Percentiles rank a stretch among this genome's conserved stretches.
Evolutionary conservation across 2,888 invertebrate species (phyloP).

Genomic region (Yponomeuta evonymella): DNA sequence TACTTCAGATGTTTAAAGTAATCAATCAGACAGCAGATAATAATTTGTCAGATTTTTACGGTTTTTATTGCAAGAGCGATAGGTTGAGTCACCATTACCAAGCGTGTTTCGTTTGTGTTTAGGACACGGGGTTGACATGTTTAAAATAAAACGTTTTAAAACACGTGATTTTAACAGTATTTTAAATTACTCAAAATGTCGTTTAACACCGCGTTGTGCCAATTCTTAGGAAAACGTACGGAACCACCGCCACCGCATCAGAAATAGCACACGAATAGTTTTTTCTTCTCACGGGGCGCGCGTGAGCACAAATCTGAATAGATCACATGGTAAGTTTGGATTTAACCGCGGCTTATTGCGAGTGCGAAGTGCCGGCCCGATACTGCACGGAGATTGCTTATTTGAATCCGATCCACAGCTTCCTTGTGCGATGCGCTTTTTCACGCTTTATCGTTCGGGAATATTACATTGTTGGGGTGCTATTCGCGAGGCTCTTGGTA

Average conservation of each 20-base stretch:
- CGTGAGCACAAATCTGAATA: conserved; percentile 46
- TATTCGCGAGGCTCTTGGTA: not conserved
- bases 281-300: conserved; percentile 61
- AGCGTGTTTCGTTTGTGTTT: no score
- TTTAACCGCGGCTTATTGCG: conserved; percentile 46
- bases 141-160: no score
- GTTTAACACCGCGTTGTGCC: not conserved
- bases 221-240: not conserved
- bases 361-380: conserved; percentile 21
- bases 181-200: no score
- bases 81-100: no score
- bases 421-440: conserved; percentile 29
- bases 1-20: no score
- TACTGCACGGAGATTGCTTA: conserved; percentile 53
- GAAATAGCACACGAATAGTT: conserved; percentile 28
- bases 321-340: conserved; percentile 40
- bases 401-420: conserved; percentile 46
- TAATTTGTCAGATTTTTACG: no score
- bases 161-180: no score
- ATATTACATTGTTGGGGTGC: conserved; percentile 17
- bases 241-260: not conserved
- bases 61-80: no score
- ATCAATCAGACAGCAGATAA: no score
- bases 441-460: conserved; percentile 36
- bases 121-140: no score